Conservation (phyloP, 2,888 invertebrate species). For the Octonoba sinensis region DNA sequence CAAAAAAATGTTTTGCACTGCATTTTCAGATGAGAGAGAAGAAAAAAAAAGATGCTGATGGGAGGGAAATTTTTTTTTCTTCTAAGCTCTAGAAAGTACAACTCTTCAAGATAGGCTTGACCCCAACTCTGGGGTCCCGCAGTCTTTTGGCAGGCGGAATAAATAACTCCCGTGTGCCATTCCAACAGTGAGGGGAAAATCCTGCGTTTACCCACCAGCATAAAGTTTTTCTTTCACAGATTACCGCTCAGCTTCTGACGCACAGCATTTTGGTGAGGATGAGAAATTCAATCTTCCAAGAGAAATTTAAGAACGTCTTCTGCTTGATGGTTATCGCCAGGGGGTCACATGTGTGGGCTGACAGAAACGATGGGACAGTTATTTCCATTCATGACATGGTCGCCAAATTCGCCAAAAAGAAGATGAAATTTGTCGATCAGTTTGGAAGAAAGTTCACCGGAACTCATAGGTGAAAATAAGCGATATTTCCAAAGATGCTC, state of each 20-base stretch:
- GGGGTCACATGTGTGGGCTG: slow-evolving; percentile 34
- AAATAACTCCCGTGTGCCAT: slow-evolving; percentile 30
- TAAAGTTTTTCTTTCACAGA: slow-evolving; percentile 17
- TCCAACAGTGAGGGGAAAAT: neutral
- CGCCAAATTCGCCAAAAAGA: slow-evolving; percentile 5
- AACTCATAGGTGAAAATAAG: too few relatives aligned
- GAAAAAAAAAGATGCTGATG: too few relatives aligned
- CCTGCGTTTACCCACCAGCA: neutral
- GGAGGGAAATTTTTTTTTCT: too few relatives aligned
- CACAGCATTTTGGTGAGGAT: too few relatives aligned
- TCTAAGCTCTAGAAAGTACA: too few relatives aligned
- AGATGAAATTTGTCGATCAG: too few relatives aligned
- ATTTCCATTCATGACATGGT: slow-evolving; percentile 16
- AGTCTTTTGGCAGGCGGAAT: slow-evolving; percentile 45
- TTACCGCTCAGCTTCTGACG: neutral
- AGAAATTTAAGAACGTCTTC: slow-evolving; percentile 43
- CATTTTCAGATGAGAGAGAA: too few relatives aligned
- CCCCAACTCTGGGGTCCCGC: slow-evolving; percentile 28
- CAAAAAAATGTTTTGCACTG: too few relatives aligned
- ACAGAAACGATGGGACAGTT: too few relatives aligned
- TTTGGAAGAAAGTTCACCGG: too few relatives aligned
- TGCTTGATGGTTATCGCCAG: slow-evolving; percentile 44
- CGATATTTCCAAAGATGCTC: too few relatives aligned
- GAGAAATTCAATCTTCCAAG: slow-evolving; percentile 40
- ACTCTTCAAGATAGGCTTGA: slow-evolving; percentile 11